Conservation (phyloP, 2,797 vertebrate species). For the Pseudochaenichthys georgianus region DNA sequence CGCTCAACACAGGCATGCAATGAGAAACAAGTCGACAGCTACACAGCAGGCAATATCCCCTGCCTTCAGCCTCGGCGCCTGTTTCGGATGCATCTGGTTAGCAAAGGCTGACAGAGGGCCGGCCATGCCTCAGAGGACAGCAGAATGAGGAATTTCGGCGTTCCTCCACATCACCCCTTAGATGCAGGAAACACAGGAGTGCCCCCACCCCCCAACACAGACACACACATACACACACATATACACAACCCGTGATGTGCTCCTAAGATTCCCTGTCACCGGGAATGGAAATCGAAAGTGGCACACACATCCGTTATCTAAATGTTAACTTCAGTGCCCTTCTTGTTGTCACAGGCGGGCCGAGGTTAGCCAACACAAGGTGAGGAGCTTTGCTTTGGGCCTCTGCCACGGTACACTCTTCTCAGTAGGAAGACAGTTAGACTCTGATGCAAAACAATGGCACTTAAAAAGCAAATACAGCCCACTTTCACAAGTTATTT, state of each 20-base stretch:
- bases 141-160: slow-evolving; percentile 85
- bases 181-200: slow-evolving; percentile 70
- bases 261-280: slow-evolving; percentile 80
- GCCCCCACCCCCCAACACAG: slow-evolving; percentile 25
- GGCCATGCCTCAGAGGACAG: slow-evolving; percentile 87
- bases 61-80: slow-evolving; percentile 79
- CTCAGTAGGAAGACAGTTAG: slow-evolving; percentile 14
- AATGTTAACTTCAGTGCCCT: slow-evolving; percentile 87
- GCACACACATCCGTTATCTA: slow-evolving; percentile 87
- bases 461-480: background rate
- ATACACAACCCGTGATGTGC: slow-evolving; percentile 59
- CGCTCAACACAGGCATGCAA: slow-evolving; percentile 73
- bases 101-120: slow-evolving; percentile 86
- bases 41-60: slow-evolving; percentile 86
- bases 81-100: slow-evolving; percentile 85
- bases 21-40: slow-evolving; percentile 86
- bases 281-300: slow-evolving; percentile 82
- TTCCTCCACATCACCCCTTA: slow-evolving; percentile 81
- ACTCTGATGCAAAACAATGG: slow-evolving; percentile 1
- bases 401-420: slow-evolving; percentile 52
- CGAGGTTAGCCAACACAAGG: slow-evolving; percentile 75
- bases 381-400: slow-evolving; percentile 73
- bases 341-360: slow-evolving; percentile 83
- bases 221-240: slow-evolving; percentile 34
- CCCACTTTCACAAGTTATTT: background rate